Evolutionary conservation across 2,113 vertebrate genomes (phyloP).

Genomic region (Upupa epops): DNA sequence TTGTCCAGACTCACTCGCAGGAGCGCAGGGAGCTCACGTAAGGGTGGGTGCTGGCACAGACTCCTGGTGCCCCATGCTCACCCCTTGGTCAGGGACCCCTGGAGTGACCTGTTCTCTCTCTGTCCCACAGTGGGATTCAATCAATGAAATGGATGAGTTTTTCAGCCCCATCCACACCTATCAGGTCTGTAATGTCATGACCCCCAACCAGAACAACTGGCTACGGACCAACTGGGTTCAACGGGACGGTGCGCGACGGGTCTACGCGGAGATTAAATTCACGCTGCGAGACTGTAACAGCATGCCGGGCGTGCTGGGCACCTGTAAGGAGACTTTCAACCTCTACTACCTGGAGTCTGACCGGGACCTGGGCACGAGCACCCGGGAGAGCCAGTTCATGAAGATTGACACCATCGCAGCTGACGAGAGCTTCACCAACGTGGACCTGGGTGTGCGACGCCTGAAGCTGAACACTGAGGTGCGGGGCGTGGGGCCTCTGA

Average conservation of each 20-base stretch:
- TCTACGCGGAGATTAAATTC: constrained; percentile 96
- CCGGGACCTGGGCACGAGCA: constrained; percentile 84
- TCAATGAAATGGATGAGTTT: constrained; percentile 97
- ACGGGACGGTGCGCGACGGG: constrained; percentile 85
- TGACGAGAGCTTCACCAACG: constrained; percentile 94
- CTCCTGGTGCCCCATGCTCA: fast-evolving
- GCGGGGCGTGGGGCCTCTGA: constrained; percentile 88
- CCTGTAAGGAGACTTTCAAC: constrained; percentile 99
- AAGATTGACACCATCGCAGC: constrained; percentile 97
- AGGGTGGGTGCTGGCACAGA: background rate
- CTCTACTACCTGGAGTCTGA: constrained; percentile 94
- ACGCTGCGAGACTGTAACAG: constrained; percentile 96
- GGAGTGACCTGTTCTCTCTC: background rate
- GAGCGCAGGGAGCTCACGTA: background rate
- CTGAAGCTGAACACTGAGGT: constrained; percentile 96
- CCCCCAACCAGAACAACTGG: constrained; percentile 98
- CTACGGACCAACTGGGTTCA: constrained; percentile 91
- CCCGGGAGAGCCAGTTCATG: constrained; percentile 89
- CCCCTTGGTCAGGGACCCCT: fast-evolving
- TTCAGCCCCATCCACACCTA: constrained; percentile 96
- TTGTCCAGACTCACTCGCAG: fast-evolving
- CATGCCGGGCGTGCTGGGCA: constrained; percentile 94
- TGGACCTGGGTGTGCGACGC: constrained; percentile 90
- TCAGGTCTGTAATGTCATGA: constrained; percentile 98
- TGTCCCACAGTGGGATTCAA: constrained; percentile 90